Percentiles rank a stretch among this genome's conserved stretches.
Conservation (phyloP, 2,113 vertebrate species). For the Columba janthina region DNA sequence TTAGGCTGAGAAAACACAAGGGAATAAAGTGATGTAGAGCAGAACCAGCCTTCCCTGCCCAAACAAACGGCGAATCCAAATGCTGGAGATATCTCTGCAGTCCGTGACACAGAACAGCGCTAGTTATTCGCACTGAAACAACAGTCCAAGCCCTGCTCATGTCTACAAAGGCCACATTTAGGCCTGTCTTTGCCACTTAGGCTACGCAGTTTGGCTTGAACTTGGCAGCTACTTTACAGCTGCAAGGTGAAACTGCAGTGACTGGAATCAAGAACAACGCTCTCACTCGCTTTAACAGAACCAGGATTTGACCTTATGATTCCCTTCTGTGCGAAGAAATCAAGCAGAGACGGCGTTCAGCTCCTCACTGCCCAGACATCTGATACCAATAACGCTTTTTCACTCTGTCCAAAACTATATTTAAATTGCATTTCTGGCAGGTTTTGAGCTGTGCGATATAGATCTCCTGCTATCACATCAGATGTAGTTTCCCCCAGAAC, state of each 20-base stretch:
- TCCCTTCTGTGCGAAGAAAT: neutral
- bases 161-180: neutral
- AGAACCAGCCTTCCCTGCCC: neutral
- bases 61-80: neutral
- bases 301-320: slow-evolving; percentile 47
- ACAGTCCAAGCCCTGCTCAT: neutral
- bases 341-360: neutral
- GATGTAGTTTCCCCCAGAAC: slow-evolving; percentile 64
- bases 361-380: slow-evolving; percentile 58
- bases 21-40: neutral
- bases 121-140: neutral
- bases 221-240: neutral
- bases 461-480: slow-evolving; percentile 55
- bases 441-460: slow-evolving; percentile 38
- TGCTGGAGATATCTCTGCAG: neutral
- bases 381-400: slow-evolving; percentile 42
- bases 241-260: slow-evolving; percentile 2
- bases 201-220: neutral
- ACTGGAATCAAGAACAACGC: neutral
- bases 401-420: slow-evolving; percentile 29
- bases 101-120: neutral
- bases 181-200: neutral
- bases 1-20: neutral
- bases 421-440: slow-evolving; percentile 52
- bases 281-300: neutral